Evolutionary conservation across 1,140 invertebrate species (phyloP).

Genomic region (Drosophila obscura): DNA sequence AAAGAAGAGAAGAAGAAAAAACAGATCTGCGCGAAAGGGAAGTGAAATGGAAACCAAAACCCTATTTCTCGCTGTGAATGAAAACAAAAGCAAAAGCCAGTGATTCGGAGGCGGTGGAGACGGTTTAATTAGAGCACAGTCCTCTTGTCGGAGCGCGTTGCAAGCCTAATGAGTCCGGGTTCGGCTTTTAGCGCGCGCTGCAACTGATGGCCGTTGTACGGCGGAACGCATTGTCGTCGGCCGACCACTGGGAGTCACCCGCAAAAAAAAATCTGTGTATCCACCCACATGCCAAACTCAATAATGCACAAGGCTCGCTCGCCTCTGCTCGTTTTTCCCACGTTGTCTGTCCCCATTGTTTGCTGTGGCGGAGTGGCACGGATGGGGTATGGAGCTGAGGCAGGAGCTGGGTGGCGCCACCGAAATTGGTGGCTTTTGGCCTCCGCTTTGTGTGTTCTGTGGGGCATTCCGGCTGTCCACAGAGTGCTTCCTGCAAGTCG

Average conservation of each 20-base stretch:
- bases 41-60: constrained; percentile 4
- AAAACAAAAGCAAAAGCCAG: too few relatives aligned
- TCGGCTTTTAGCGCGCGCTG: constrained; percentile 56
- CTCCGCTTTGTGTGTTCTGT: background rate
- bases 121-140: constrained; percentile 64
- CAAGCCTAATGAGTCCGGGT: constrained; percentile 71
- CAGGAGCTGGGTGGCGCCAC: constrained; percentile 1
- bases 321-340: too few relatives aligned
- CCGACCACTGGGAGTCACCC: constrained; percentile 10
- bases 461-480: constrained; percentile 29
- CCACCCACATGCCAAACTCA: constrained; percentile 31
- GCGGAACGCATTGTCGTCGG: constrained; percentile 35
- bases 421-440: constrained; percentile 41
- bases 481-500: constrained; percentile 55
- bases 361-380: constrained; percentile 29
- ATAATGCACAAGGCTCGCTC: constrained; percentile 29
- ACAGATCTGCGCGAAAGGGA: constrained; percentile 34
- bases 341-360: constrained; percentile 13
- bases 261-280: constrained; percentile 42
- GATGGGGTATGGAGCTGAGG: background rate
- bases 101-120: background rate
- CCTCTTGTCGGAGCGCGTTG: constrained; percentile 31
- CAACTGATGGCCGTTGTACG: constrained; percentile 59
- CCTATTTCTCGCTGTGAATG: too few relatives aligned
- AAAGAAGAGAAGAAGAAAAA: background rate